These are phyloP conservation scores for Tenthredo scrophulariae DNA, from an alignment of 2,888 invertebrate genomes.

Conservation along the genomic window DNA sequence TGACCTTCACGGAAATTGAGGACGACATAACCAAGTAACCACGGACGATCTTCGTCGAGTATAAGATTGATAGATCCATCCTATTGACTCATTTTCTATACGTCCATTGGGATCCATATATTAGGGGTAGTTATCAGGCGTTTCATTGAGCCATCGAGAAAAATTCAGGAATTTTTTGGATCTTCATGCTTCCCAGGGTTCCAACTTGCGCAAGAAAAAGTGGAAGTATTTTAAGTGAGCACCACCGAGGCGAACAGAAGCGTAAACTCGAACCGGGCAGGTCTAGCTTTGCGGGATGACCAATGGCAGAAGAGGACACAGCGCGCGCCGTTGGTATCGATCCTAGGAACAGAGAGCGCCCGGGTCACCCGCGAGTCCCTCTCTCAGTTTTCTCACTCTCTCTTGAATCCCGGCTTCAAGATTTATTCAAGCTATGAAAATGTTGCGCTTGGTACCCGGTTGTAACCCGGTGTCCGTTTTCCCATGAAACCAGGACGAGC, in stretches of 20 bases:
- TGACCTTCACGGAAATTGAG: slow-evolving; percentile 61
- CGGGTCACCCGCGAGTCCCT: slow-evolving; percentile 60
- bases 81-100: background rate
- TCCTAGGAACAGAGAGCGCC: slow-evolving; percentile 64
- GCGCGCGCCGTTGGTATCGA: slow-evolving; percentile 74
- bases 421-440: slow-evolving; percentile 53
- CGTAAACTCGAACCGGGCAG: slow-evolving; percentile 68
- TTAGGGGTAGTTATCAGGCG: background rate
- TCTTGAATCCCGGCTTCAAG: slow-evolving; percentile 65
- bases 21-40: slow-evolving; percentile 61
- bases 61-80: background rate
- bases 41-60: slow-evolving; percentile 14
- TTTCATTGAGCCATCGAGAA: background rate
- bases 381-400: slow-evolving; percentile 57
- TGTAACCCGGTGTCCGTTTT: slow-evolving; percentile 68
- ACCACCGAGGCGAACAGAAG: slow-evolving; percentile 8
- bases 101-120: background rate
- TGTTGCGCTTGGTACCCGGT: slow-evolving; percentile 4
- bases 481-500: slow-evolving; percentile 56
- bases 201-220: background rate
- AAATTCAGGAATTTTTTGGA: background rate
- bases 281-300: slow-evolving; percentile 75
- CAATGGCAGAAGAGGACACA: slow-evolving; percentile 76
- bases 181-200: background rate
- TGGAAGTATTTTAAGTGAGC: slow-evolving; percentile 18